These are phyloP conservation scores for Coronaproctus castanopsis DNA, from an alignment of 2,888 invertebrate species.

Conservation along the genomic window DNA sequence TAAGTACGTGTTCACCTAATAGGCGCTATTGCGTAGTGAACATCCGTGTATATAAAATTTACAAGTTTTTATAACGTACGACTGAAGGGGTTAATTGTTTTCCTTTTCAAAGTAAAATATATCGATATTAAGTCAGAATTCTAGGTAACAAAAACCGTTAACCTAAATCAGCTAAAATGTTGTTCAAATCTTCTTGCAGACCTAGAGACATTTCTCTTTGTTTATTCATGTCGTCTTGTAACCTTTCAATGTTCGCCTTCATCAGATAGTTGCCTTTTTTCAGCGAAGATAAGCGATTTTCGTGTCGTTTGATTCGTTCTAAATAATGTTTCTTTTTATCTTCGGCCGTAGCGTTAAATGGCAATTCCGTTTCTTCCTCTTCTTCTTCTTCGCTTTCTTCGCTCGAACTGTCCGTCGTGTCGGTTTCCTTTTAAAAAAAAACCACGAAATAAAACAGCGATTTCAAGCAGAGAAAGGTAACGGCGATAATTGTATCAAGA, in stretches of 20 bases:
- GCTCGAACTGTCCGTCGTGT: constrained; percentile 44
- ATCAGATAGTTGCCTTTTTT: constrained; percentile 74
- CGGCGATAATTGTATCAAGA: too few relatives aligned
- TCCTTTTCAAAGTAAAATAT: too few relatives aligned
- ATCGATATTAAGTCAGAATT: too few relatives aligned
- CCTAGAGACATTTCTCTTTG: constrained; percentile 57
- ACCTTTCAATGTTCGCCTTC: constrained; percentile 67
- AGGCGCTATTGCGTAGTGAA: too few relatives aligned
- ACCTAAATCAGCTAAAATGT: constrained; percentile 65
- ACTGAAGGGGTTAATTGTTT: too few relatives aligned
- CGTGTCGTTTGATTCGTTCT: constrained; percentile 42
- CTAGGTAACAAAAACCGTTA: too few relatives aligned
- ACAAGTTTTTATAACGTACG: too few relatives aligned
- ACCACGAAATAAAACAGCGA: too few relatives aligned
- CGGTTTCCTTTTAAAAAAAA: constrained; percentile 26
- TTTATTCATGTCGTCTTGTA: constrained; percentile 66
- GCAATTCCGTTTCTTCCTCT: constrained; percentile 42
- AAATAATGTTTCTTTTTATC: constrained; percentile 45
- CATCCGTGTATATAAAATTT: too few relatives aligned
- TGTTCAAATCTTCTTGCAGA: constrained; percentile 65
- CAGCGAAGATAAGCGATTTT: constrained; percentile 53
- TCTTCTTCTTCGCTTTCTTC: constrained; percentile 38
- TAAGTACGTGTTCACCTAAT: too few relatives aligned
- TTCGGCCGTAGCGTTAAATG: constrained; percentile 43
- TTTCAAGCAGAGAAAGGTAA: too few relatives aligned